Base-by-base conservation (phyloP, 1,140 invertebrate genomes). In the Trichonephila clavata region DNA sequence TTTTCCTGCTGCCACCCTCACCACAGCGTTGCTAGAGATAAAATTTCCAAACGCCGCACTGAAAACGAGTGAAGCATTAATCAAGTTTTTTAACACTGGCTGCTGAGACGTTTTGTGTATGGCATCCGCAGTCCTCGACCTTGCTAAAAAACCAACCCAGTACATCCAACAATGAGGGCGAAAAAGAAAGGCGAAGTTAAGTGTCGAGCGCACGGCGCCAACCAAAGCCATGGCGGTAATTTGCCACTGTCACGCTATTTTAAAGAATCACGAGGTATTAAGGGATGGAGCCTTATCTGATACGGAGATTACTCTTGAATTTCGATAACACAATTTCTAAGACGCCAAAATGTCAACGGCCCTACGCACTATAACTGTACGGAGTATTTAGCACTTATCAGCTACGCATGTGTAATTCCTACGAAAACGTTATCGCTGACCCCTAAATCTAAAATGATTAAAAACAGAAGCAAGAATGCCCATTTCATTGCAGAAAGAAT, bases 211-310 rank as follows among this genome's bases (percentile, higher is more conserved):
- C 68, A 50, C n/a, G 80, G 39, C 80, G 80, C 80, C 80, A 83
- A 50, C 68, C 24, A 83, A 83, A 83, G n/a, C 50, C 50, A 50
- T 39, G 50, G 84, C 84, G 57, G 27, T 86, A 60, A 86, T 86
- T 86, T 59, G 84, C 84, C 21, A 61, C 27, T 86, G 84, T 86
- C 84, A 86, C 84, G 84, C 84, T 61, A 86, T 63, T 61, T 61
- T 39, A 63, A 63, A 61, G 84, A 24, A 86, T 63, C 84, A 86
- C 84, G 84, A 86, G 59, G 59, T 63, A 86, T 86, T 86, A 63
- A 59, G 59, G 16, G 27, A 86, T 59, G 60, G 57, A 86, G 84
- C 7, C 81, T 86, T 86, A 86, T 86, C 84, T 60, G 84, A 86
- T 86, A 27, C 80, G 20, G 84, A 57, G 57, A 63, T 57, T 86